A percentile compares a stretch with the other conserved stretches of the same genome.
Evolutionary conservation across 1,140 invertebrate genomes (phyloP).

Genomic region (Camponotus pennsylvanicus): DNA sequence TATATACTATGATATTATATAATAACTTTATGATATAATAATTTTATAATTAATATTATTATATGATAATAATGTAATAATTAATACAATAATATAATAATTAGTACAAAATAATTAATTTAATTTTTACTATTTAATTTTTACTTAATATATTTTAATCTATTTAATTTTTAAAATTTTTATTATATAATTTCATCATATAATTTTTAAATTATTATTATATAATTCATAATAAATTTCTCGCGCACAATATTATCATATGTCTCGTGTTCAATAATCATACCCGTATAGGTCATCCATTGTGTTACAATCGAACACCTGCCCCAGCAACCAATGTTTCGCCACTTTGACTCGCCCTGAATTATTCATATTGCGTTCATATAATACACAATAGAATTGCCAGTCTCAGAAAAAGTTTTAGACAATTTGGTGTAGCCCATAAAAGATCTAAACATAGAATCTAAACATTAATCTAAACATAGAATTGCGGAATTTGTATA

Average conservation of each 20-base stretch:
- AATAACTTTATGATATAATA: too few relatives aligned
- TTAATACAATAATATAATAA: too few relatives aligned
- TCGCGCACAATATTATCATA: too few relatives aligned
- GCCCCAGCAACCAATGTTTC: slow-evolving; percentile 80
- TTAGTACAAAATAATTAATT: too few relatives aligned
- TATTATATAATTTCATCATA: not conserved
- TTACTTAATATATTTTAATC: too few relatives aligned
- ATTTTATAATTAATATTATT: too few relatives aligned
- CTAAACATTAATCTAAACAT: not conserved
- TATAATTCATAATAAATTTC: too few relatives aligned
- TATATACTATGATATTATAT: too few relatives aligned
- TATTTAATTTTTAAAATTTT: not conserved
- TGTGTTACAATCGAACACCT: slow-evolving; percentile 66
- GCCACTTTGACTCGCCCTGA: not conserved
- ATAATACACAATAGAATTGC: not conserved
- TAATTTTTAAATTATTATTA: too few relatives aligned
- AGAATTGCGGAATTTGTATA: not conserved
- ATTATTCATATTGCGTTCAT: not conserved
- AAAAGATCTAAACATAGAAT: not conserved
- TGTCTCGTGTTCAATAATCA: not conserved
- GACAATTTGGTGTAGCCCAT: not conserved
- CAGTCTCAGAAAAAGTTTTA: not conserved
- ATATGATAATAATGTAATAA: too few relatives aligned
- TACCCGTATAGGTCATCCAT: not conserved
- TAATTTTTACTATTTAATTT: too few relatives aligned